Base-by-base conservation (phyloP, 2,888 invertebrate species). In the Liposcelis brunnea region DNA sequence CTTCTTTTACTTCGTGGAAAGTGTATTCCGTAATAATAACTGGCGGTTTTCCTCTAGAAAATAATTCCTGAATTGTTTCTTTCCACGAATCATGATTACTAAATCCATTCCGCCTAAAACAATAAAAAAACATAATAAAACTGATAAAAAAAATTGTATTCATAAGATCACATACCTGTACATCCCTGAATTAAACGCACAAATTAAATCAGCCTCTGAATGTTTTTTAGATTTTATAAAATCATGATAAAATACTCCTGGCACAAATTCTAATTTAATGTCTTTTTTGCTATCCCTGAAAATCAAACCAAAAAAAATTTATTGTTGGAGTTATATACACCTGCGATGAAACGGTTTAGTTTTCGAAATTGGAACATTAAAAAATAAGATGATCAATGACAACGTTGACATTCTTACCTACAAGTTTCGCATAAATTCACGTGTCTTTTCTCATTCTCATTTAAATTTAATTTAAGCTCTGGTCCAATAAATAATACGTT, bases 101-200 rank as follows among this genome's bases (percentile, higher is more conserved):
- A 57, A 68, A 77, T 0, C 75, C 71, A 1, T 78, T 75, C 0
- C 67, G 63, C n/a, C 81, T 40, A 18, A n/a, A 40, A 40, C 4
- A 19, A 18, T 5, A 40, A 19, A 40, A 40, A 40, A 40, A 40
- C 4, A 14, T 14, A 12, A 36, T 36, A 36, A 10, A 10, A 12
- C 8, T 7, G 7, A 10, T 36, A 7, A 8, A 36, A 36, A 36
- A 36, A 10, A 32, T 32, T n/a, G n/a, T n/a, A 40, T 16, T 19
- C 7, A 6, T 18, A 19, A 18, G 3, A 16, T 19, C 11, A 40
- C 40, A 6, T 18, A 40, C 40, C 40, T 67, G 53, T 80, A 74
- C 5, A 82, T 67, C 40, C 77, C 78, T 1, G 79, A 72, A 57
- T 82, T 82, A 58, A 80, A 80, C 18, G 77, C 73, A 53, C 80